Base-by-base conservation (phyloP, 2,113 vertebrate genomes). In the Cyanoramphus novaezelandiae region DNA sequence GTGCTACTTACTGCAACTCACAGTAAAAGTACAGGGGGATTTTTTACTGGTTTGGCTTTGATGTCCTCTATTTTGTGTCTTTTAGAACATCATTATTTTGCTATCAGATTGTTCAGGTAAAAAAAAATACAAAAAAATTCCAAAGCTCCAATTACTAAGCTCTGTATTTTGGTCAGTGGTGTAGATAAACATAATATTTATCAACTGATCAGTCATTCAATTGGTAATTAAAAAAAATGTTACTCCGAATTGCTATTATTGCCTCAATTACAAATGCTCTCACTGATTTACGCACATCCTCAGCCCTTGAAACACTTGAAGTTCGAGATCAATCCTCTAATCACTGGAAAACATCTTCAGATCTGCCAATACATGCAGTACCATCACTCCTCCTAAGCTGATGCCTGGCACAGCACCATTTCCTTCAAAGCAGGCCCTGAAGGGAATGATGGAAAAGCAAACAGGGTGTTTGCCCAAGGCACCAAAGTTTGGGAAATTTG, bases 401-500 rank as follows among this genome's bases (percentile, higher is more conserved):
- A 68, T n/a, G n/a, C 10, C 53, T 41, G 46, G 33, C 27, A 81
- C 43, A 87, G 65, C 21, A 19, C 78, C 13, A 35, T 16, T 78
- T 81, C 82, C 75, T 93, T 96, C 88, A 96, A 96, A 97, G 93
- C 18, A 9, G 6, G 15, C 80, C 93, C 68, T n/a, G 12, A 71
- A 83, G 72, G 69, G 68, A 71, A 70, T 11, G 39, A 81, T 8
- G 41, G 59, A 68, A 75, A 80, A 97, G 81, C 52, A 95, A 96
- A 94, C 18, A 64, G 62, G 80, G 59, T 67, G 85, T 72, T 96
- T 90, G 87, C 96, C 80, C 81, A 60, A 62, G 83, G 95, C 92
- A 64, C 35, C 47, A 25, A 59, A 35, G 69, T 93, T 93, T 92
- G 88, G 86, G 86, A 91, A 93, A 96, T 72, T 28, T 31, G 13